Evolutionary conservation across 2,797 vertebrate species (phyloP), one percentile per base, ranked within the genome.

Genomic region (Iguana delicatissima): DNA sequence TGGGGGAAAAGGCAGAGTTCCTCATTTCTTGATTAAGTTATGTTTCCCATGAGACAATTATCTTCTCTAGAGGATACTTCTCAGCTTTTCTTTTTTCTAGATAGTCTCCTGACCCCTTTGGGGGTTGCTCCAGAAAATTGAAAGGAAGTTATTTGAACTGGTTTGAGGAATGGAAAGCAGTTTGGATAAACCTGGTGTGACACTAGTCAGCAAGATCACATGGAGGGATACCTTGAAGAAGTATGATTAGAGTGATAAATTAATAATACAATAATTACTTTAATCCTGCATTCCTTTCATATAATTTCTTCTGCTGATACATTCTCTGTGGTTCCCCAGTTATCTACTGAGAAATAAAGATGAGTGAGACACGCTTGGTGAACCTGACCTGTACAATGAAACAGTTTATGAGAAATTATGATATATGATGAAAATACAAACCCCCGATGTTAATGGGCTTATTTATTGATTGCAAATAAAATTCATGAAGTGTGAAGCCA

Each of bases 401-500:
- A 95, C 35, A 85, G 87, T 89, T 95, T 96, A 95, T 96, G 96
- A 96, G 95, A 96, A 96, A 95, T 93, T 93, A 96, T 13, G 0
- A 93, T 94, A 88, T 94, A 96, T 92, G 96, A 95, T 94, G 93
- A 96, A 96, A 96, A 96, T 95, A 96, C 96, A 95, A 96, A 97
- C 89, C 90, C 85, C 59, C 87, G 92, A 91, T 94, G 93, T 95
- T 97, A 97, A 96, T 94, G 95, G 96, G 87, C 92, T 97, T 97
- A 97, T 97, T 97, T 97, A 97, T 97, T 46, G 95, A 97, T 97
- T 94, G 94, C 90, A 96, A 97, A 96, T 97, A 97, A 97, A 97
- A 97, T 96, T 96, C 93, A 97, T 95, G 95, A 96, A 96, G 96
- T 96, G 95, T 96, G 96, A 97, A 97, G 93, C 94, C 93, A 91